Evolutionary conservation across 2,888 invertebrate genomes (phyloP).

Genomic region (Chaetogeoica ovagalla): DNA sequence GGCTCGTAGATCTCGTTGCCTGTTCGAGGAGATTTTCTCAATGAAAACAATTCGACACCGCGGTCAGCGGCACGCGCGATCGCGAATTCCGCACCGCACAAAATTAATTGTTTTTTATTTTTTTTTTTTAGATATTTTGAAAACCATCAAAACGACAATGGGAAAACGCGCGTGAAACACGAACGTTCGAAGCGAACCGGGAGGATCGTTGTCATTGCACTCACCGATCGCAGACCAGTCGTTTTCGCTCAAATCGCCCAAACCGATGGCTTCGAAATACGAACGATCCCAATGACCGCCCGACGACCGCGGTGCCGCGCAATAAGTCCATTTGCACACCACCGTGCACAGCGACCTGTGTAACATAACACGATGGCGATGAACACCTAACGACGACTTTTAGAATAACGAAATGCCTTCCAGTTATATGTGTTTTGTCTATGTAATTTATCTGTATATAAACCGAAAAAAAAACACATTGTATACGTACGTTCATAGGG

Average conservation of each 20-base stretch:
- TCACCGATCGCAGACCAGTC: constrained; percentile 71
- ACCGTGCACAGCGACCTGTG: constrained; percentile 85
- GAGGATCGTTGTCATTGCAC: constrained; percentile 1
- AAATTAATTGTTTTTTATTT: too few species aligned
- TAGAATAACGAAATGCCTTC: background rate
- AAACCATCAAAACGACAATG: too few species aligned
- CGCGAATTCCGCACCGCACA: too few species aligned
- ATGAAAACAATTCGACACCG: too few species aligned
- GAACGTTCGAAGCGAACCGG: too few species aligned
- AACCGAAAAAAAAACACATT: too few species aligned
- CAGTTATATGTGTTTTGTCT: too few species aligned
- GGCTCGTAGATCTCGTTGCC: constrained; percentile 69
- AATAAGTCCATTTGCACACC: constrained; percentile 93
- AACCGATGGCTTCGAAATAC: constrained; percentile 73
- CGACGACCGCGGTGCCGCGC: constrained; percentile 64
- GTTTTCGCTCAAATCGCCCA: constrained; percentile 73
- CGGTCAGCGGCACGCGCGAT: too few species aligned
- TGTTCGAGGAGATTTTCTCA: constrained; percentile 55
- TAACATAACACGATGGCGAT: constrained; percentile 39
- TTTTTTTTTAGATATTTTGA: too few species aligned
- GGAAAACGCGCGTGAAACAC: too few species aligned
- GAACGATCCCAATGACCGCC: constrained; percentile 72
- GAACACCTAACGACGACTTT: background rate
- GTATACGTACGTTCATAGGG: too few species aligned
- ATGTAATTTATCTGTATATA: too few species aligned